Percentiles rank a stretch among this genome's conserved stretches.
Evolutionary conservation across 1,140 invertebrate genomes (phyloP).

Genomic region (Melipona quadrifasciata): DNA sequence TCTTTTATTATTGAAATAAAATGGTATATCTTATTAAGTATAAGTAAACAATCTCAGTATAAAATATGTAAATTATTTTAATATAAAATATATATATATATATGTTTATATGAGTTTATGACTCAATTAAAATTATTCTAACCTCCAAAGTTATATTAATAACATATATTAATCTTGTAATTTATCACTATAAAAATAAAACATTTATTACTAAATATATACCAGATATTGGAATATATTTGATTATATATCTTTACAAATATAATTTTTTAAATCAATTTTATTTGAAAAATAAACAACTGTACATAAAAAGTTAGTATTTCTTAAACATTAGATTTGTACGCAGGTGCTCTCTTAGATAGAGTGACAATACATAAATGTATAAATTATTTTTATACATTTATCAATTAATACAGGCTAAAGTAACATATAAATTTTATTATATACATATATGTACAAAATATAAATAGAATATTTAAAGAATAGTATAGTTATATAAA

Average conservation of each 20-base stretch:
- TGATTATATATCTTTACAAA: neutral
- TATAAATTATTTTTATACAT: neutral
- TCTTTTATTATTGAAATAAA: neutral
- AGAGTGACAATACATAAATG: neutral
- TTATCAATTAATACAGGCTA: neutral
- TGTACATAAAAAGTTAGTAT: constrained; percentile 13
- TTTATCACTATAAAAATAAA: neutral
- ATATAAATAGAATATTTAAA: constrained; percentile 7
- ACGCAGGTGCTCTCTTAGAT: constrained; percentile 20
- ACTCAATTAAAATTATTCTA: neutral
- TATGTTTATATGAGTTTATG: neutral
- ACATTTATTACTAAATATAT: no score
- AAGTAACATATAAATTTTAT: constrained; percentile 3
- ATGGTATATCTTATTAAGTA: neutral
- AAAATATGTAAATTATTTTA: neutral
- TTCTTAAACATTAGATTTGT: constrained; percentile 13
- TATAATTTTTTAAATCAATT: neutral
- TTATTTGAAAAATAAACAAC: constrained; percentile 22
- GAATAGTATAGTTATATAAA: neutral
- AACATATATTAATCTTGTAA: neutral
- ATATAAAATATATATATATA: no score
- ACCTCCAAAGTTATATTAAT: neutral
- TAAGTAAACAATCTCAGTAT: neutral
- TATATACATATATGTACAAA: constrained; percentile 31
- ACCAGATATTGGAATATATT: no score